Percentiles rank a stretch among this genome's conserved stretches.
Conservation (phyloP, 1,140 invertebrate genomes). For the Solen grandis region DNA sequence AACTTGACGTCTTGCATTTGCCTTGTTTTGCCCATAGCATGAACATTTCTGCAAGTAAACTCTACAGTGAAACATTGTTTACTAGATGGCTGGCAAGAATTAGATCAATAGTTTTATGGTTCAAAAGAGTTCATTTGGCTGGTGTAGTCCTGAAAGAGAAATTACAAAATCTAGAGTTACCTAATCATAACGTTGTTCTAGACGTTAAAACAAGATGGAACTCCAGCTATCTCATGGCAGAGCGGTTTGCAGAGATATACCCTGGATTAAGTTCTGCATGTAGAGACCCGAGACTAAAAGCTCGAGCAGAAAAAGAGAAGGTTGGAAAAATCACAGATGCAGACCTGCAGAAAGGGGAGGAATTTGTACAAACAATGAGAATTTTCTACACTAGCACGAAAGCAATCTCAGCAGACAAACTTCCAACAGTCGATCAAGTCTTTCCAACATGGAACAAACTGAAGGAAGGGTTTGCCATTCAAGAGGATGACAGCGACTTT, state of each 20-base stretch:
- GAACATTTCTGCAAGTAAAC: conserved; percentile 4
- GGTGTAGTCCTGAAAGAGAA: neutral
- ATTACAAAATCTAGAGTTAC: neutral
- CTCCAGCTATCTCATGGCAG: conserved; percentile 7
- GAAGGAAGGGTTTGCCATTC: neutral
- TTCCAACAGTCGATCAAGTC: conserved; percentile 9
- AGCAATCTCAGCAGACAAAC: conserved; percentile 1
- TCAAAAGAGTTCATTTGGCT: conserved; percentile 13
- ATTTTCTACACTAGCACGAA: neutral
- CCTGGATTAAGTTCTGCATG: conserved; percentile 4
- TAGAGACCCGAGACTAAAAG: neutral
- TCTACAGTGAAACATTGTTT: conserved; percentile 7
- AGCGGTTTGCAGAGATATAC: conserved; percentile 6
- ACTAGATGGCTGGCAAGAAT: conserved; percentile 7
- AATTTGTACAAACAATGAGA: neutral
- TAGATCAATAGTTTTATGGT: neutral
- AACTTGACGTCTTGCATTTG: neutral
- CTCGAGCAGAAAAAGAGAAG: neutral
- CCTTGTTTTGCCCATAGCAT: no score
- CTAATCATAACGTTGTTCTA: neutral
- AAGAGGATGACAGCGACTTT: conserved; percentile 1
- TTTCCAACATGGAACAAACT: conserved; percentile 17
- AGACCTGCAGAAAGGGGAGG: neutral
- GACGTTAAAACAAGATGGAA: conserved; percentile 8
- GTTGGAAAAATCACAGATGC: conserved; percentile 2